Percentiles rank a stretch among this genome's conserved stretches.
These are phyloP conservation scores for Synanthedon formicaeformis DNA, from an alignment of 2,888 invertebrate genomes.

Conservation along the genomic window DNA sequence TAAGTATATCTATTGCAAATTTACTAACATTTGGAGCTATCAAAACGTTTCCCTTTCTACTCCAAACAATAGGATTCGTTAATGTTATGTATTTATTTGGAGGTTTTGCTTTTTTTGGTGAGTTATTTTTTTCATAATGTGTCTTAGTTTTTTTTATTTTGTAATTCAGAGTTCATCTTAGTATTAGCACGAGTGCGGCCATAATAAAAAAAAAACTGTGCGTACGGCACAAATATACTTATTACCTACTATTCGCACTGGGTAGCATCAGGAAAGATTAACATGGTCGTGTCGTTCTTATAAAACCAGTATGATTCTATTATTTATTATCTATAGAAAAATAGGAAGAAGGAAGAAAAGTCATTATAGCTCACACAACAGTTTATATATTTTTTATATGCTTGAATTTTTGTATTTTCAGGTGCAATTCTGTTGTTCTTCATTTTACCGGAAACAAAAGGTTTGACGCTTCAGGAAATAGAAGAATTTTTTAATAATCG, in stretches of 20 bases:
- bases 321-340: too few species aligned
- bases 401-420: constrained; percentile 10
- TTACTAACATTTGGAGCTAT: constrained; percentile 24
- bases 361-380: too few species aligned
- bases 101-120: constrained; percentile 25
- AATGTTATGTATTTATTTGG: constrained; percentile 24
- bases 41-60: constrained; percentile 19
- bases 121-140: constrained; percentile 4
- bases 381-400: too few species aligned
- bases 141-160: background rate
- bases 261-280: too few species aligned
- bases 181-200: too few species aligned
- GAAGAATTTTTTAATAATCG: constrained; percentile 74
- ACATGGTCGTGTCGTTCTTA: too few species aligned
- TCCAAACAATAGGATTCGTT: constrained; percentile 17
- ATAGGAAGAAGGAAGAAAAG: too few species aligned
- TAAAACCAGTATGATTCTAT: too few species aligned
- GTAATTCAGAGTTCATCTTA: too few species aligned
- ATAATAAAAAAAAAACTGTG: too few species aligned
- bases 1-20: constrained; percentile 52
- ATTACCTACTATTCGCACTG: too few species aligned
- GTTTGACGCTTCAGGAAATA: constrained; percentile 73
- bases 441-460: constrained; percentile 74
- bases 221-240: too few species aligned
- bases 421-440: constrained; percentile 67